Evolutionary conservation across 2,888 invertebrate species (phyloP), one percentile per base, ranked within the genome.

Genomic region (Campopleginae sp.): DNA sequence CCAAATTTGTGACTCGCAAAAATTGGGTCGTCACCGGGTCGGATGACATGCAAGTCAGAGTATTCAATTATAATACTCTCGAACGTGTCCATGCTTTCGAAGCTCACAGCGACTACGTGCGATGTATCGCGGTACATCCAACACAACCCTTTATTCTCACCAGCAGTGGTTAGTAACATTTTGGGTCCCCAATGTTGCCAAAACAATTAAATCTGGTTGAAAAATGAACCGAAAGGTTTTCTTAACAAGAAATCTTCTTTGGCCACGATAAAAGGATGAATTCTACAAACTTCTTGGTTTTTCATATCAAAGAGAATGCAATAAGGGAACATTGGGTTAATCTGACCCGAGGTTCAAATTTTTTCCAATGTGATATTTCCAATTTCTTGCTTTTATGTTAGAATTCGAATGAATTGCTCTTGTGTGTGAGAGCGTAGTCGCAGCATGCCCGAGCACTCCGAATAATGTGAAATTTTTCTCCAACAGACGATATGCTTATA

Each of bases 1-100:
- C 98, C 0, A 98, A 98, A 91, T 99, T 99, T 94, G 98, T 99
- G 12, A 97, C 99, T 1, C 95, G 99, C 51, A 99, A 99, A 94
- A 99, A 99, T 94, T 99, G 99, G 99, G 97, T 99, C 71, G 96
- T 99, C 71, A 98, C 99, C 1, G 99, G 99, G 23, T 99, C 99
- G 0, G 99, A 98, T 95, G 98, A 98, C 93, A 98, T 98, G 97
- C 97, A 97, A 93, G 97, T 99, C 38, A 95, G 99, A 86, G 97
- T 99, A 44, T 99, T 98, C 94, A 99, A 99, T 94, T 99, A 99
- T 94, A 99, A 99, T 94, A 99, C 99, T 0, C 94, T 99, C 88
- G 99, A 99, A 93, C 95, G 98, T 89, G 97, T 98, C 5, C 98
- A 99, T 92, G 96, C 98, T 5, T 99, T 98, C 94, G 99, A 99